These are phyloP conservation scores for Hystrix brachyura DNA, from an alignment of 2,113 vertebrate genomes.

Conservation along the genomic window DNA sequence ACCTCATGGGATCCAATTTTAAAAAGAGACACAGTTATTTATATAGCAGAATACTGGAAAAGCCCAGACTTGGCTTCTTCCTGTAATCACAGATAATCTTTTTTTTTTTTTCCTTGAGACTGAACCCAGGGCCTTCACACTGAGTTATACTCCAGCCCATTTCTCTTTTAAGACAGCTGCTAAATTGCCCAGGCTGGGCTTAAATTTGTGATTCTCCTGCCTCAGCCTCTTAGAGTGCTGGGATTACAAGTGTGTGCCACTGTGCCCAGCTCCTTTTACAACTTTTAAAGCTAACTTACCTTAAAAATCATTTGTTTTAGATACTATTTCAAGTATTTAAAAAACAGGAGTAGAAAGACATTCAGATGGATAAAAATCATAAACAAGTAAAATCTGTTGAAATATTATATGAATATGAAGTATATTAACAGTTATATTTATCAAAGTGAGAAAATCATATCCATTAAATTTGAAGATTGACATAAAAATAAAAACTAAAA, in stretches of 20 bases:
- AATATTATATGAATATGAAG: not conserved
- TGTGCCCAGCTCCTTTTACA: not conserved
- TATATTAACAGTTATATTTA: not conserved
- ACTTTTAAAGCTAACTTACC: not conserved
- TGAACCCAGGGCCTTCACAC: too few relatives aligned
- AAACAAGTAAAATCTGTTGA: not conserved
- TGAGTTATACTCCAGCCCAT: not conserved
- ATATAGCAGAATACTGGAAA: not conserved
- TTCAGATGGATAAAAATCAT: not conserved
- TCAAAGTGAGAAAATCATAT: not conserved
- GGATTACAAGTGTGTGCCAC: not conserved
- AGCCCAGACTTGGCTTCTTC: not conserved
- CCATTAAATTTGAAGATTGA: not conserved
- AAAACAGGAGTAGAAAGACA: constrained; percentile 6
- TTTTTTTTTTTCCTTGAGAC: too few relatives aligned
- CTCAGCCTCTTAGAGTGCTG: not conserved
- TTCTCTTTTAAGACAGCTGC: not conserved
- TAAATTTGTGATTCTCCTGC: not conserved
- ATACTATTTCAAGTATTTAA: not conserved
- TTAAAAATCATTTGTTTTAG: not conserved
- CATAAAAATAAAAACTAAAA: not conserved
- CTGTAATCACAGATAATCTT: not conserved
- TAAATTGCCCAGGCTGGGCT: not conserved
- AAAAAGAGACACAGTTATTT: not conserved
- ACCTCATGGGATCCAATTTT: not conserved